Evolutionary conservation across 2,888 invertebrate genomes (phyloP), one percentile per base, ranked within the genome.

Genomic region (Sussaba pulchella): DNA sequence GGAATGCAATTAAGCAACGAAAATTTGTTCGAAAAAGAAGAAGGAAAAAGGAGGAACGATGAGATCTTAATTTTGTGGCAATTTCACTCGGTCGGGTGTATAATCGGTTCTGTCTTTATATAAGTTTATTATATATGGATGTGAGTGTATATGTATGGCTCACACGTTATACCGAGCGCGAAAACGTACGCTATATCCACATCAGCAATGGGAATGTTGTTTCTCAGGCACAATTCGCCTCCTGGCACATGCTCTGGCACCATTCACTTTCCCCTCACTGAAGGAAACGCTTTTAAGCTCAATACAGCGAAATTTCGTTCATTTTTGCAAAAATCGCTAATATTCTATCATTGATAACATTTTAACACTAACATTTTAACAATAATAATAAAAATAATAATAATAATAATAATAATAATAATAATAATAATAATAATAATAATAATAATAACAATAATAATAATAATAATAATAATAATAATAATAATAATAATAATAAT

Each of bases 211-310:
- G 72, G 80, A 82, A 82, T 80, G 80, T 80, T 82, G 79, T 80
- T 81, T 69, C 80, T 57, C 72, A 57, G 71, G 50, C 67, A 71
- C 17, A 77, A 75, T 67, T 72, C 67, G 71, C 71, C 45, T 71
- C 14, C 12, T 54, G 69, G 54, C 24, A 54, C 69, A 39, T 50
- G 69, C 64, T 61, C 41, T 14, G n/a, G 87, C 87, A 89, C 91
- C 90, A 31, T 91, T 91, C 91, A 91, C 91, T 91, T 91, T 91
- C 87, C 89, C 88, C 26, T 71, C 81, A 78, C 63, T 66, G 24
- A 64, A 73, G 45, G 21, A 59, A 17, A 50, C 74, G 61, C 50
- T 43, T 66, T 61, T 64, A n/a, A 61, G 17, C 61, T 63, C 69
- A 39, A 43, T n/a, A n/a, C 43, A 39, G 61, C 24, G 59, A 19